A percentile compares a stretch with the other conserved stretches of the same genome.
Conservation (phyloP, 2,113 vertebrate species). For the Bungarus multicinctus region DNA sequence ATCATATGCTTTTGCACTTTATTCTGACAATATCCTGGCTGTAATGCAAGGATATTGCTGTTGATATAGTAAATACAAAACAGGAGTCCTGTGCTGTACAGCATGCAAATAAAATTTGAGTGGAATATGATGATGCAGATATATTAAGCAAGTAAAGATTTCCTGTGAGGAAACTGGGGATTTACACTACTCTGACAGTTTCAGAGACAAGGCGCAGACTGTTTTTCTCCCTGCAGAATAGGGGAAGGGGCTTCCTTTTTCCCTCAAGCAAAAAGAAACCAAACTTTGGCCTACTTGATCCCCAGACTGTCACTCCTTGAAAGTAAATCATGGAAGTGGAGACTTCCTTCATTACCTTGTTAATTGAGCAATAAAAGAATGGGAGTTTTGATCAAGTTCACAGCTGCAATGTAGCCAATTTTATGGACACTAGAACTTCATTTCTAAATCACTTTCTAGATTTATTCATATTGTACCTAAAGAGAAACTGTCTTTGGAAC, state of each 20-base stretch:
- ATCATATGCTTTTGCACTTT: slow-evolving; percentile 48
- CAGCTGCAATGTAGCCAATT: neutral
- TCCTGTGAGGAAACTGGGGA: neutral
- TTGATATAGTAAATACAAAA: slow-evolving; percentile 35
- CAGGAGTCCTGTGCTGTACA: slow-evolving; percentile 35
- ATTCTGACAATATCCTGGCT: slow-evolving; percentile 47
- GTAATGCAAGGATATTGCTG: slow-evolving; percentile 45
- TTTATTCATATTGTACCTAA: neutral
- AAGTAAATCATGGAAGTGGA: neutral
- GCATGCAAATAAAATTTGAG: neutral
- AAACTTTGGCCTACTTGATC: neutral
- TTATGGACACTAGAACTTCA: neutral
- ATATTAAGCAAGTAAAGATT: neutral
- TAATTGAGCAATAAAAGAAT: neutral
- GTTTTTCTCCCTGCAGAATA: neutral
- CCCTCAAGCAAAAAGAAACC: neutral
- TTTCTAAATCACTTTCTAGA: neutral
- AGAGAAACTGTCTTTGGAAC: neutral
- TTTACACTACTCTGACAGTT: neutral
- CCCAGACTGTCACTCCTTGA: neutral
- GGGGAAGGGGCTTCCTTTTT: neutral
- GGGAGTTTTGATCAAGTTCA: neutral
- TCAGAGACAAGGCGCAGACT: neutral
- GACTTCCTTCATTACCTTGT: neutral
- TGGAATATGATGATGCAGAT: neutral